Percentiles rank a stretch among this genome's conserved stretches.
phyloP scores from a whole-genome alignment of 1,140 invertebrate genomes.

The Drosophila navojoa region DNA sequence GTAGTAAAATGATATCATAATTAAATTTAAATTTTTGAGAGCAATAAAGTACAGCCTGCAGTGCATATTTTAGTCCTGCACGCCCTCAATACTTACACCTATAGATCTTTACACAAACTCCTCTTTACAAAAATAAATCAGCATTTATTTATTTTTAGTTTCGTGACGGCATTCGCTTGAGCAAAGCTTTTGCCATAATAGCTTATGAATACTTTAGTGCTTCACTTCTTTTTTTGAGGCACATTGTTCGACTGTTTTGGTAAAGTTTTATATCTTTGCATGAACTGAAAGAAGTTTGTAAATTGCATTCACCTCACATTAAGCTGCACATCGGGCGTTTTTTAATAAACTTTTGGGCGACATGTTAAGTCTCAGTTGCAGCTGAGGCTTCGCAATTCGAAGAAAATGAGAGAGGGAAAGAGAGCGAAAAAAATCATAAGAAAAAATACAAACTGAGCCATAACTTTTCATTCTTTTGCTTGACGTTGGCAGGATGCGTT shows the following conservation, averaged over 20 bases:
- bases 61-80: too few species aligned
- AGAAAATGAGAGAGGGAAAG: slow-evolving; percentile 9
- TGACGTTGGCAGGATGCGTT: slow-evolving; percentile 65
- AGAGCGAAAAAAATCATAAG: neutral
- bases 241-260: slow-evolving; percentile 1
- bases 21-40: too few species aligned
- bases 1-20: too few species aligned
- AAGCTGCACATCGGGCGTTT: slow-evolving; percentile 48
- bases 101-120: too few species aligned
- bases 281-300: slow-evolving; percentile 21
- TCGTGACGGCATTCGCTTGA: neutral
- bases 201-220: neutral
- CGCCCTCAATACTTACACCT: too few species aligned
- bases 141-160: too few species aligned
- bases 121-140: too few species aligned
- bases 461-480: slow-evolving; percentile 68
- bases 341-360: slow-evolving; percentile 54
- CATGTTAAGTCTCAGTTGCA: slow-evolving; percentile 35
- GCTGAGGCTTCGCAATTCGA: slow-evolving; percentile 49
- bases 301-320: slow-evolving; percentile 59
- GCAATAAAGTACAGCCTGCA: too few species aligned
- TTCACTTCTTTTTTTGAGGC: neutral
- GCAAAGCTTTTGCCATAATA: neutral
- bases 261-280: slow-evolving; percentile 12
- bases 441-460: slow-evolving; percentile 38